phyloP scores from a whole-genome alignment of 2,113 vertebrate genomes.

The Pituophis catenifer region DNA sequence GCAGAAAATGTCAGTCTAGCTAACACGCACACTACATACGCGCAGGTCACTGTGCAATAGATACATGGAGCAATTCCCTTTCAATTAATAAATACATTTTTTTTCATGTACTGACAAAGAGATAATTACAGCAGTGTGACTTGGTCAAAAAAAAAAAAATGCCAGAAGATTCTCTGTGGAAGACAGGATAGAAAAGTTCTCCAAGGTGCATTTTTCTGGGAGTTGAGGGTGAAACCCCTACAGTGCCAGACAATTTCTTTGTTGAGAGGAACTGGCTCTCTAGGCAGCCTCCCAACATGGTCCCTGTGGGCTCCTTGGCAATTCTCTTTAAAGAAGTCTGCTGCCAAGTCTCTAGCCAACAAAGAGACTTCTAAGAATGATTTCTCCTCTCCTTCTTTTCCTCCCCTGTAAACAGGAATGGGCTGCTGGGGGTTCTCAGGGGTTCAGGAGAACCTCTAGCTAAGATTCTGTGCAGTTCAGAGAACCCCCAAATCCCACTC shows the following conservation, averaged over 20 bases:
- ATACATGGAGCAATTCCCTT: background rate
- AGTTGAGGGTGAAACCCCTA: background rate
- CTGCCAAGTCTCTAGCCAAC: background rate
- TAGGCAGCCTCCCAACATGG: background rate
- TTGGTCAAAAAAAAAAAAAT: background rate
- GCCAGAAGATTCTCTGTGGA: background rate
- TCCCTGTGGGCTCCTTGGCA: background rate
- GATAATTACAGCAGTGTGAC: background rate
- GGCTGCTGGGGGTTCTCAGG: too few species aligned
- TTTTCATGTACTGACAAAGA: background rate
- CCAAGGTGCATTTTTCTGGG: background rate
- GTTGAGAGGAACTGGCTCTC: background rate
- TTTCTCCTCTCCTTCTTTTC: background rate
- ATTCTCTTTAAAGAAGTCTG: background rate
- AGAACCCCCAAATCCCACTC: too few species aligned
- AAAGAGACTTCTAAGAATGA: background rate
- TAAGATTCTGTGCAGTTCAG: too few species aligned
- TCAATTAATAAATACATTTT: background rate
- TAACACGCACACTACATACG: background rate
- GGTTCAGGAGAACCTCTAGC: too few species aligned
- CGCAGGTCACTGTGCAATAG: background rate
- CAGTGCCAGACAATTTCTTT: background rate
- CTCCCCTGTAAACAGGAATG: background rate
- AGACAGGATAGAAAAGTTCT: background rate
- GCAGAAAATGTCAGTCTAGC: slow-evolving; percentile 17